Percentiles rank a stretch among this genome's conserved stretches.
These are phyloP conservation scores for Calidris pygmaea DNA, from an alignment of 2,113 vertebrate genomes.

Conservation along the genomic window DNA sequence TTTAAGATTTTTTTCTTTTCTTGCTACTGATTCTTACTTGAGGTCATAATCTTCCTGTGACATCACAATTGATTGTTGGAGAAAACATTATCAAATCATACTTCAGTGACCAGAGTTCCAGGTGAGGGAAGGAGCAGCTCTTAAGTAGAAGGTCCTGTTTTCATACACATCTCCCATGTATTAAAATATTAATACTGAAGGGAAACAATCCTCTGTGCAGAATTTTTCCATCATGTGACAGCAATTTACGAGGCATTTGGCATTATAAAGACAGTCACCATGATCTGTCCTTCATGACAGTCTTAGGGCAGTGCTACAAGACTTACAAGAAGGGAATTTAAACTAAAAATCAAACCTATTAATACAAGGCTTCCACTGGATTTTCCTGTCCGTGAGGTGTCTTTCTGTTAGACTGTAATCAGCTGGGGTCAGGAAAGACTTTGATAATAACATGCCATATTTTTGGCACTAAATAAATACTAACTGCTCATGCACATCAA, in stretches of 20 bases:
- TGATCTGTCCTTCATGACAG: background rate
- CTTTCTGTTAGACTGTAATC: background rate
- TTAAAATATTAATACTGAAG: background rate
- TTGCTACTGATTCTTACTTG: background rate
- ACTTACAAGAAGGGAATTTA: background rate
- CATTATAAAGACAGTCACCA: conserved; percentile 20
- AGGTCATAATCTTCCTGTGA: background rate
- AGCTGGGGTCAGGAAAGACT: background rate
- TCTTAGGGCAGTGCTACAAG: background rate
- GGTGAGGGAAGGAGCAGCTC: background rate
- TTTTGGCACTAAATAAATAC: background rate
- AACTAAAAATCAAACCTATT: background rate
- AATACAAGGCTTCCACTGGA: background rate
- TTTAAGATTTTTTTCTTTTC: background rate
- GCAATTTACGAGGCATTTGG: conserved; percentile 11
- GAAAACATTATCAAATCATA: background rate
- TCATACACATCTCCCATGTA: background rate
- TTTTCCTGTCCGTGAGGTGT: background rate
- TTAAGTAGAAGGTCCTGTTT: background rate
- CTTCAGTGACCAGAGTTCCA: background rate
- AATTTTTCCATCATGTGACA: background rate
- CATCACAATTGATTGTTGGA: background rate
- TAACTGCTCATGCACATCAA: background rate
- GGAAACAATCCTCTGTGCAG: background rate
- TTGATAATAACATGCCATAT: background rate